A percentile compares a stretch with the other conserved stretches of the same genome.
Evolutionary conservation across 2,888 invertebrate genomes (phyloP).

Genomic region (Pemphredon lugubris): DNA sequence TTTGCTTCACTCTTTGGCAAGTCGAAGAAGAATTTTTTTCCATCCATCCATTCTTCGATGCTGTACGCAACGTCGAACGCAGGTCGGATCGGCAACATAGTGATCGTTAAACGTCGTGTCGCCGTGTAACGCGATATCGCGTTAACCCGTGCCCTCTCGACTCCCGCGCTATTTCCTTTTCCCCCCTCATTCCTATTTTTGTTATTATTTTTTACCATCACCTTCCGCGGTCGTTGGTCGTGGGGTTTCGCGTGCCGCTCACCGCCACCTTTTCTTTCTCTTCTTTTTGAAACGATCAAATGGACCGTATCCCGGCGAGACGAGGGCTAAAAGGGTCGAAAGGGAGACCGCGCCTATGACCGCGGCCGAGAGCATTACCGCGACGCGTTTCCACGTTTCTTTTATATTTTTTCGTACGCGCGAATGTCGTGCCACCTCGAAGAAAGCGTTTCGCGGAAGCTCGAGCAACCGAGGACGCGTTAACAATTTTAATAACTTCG

Average conservation of each 20-base stretch:
- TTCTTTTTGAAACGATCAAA: no score
- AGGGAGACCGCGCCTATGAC: neutral
- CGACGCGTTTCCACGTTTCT: neutral
- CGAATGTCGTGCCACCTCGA: no score
- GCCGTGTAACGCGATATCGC: conserved; percentile 49
- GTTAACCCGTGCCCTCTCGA: conserved; percentile 46
- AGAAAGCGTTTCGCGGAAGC: no score
- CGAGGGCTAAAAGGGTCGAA: neutral
- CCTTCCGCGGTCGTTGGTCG: neutral
- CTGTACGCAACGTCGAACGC: neutral
- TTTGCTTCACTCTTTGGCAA: no score
- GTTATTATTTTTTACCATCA: no score
- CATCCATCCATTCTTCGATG: neutral
- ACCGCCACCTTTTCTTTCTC: neutral
- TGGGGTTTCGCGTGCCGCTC: conserved; percentile 20
- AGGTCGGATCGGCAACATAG: conserved; percentile 33
- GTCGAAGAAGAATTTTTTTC: no score
- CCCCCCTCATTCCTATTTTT: neutral
- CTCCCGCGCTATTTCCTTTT: conserved; percentile 13
- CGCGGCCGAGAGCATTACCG: neutral
- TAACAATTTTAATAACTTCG: conserved; percentile 42
- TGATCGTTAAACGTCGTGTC: conserved; percentile 34
- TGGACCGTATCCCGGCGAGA: neutral
- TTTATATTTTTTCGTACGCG: neutral
- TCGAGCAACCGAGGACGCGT: conserved; percentile 17